These are phyloP conservation scores for Indri indri DNA, from an alignment of 2,113 vertebrate genomes.

Conservation along the genomic window DNA sequence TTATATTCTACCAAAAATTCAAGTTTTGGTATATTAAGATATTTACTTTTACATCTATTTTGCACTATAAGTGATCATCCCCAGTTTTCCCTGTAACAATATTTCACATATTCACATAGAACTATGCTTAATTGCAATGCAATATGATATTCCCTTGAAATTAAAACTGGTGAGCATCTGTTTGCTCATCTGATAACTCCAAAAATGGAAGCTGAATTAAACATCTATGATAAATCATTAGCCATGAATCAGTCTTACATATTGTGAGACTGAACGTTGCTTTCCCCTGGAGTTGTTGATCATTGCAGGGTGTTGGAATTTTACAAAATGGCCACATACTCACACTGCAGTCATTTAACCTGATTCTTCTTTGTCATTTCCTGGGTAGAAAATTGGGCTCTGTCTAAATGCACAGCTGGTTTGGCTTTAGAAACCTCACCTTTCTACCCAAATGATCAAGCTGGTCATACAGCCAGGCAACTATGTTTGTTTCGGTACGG, in stretches of 20 bases:
- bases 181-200: constrained; percentile 14
- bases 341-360: background rate
- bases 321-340: background rate
- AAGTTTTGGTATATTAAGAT: background rate
- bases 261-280: background rate
- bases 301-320: background rate
- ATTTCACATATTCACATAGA: background rate
- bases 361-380: constrained; percentile 4
- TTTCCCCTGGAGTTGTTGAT: background rate
- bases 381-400: background rate
- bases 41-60: background rate
- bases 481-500: background rate
- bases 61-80: background rate
- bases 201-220: constrained; percentile 1
- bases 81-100: background rate
- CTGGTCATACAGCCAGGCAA: background rate
- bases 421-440: background rate
- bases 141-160: constrained; percentile 6
- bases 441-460: background rate
- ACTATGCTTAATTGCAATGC: background rate
- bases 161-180: constrained; percentile 18
- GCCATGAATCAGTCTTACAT: background rate
- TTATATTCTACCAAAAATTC: background rate
- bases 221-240: background rate
- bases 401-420: background rate